Conservation (phyloP, 2,888 invertebrate species). For the Smittia aterrima region DNA sequence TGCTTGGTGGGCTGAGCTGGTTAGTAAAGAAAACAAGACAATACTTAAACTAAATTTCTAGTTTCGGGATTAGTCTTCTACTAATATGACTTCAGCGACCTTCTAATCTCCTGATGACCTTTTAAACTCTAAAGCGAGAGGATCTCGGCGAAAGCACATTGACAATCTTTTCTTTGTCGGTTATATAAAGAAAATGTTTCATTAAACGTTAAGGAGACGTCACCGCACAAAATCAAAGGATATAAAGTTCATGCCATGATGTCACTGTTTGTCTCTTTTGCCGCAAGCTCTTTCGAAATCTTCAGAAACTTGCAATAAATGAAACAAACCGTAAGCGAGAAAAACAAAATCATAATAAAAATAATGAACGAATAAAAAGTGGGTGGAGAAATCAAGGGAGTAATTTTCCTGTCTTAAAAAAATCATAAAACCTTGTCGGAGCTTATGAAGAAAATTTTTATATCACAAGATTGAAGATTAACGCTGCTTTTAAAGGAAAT, state of each 20-base stretch:
- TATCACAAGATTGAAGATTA: conserved; percentile 1
- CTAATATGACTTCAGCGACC: background rate
- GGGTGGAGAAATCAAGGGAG: conserved; percentile 40
- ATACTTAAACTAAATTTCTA: conserved; percentile 4
- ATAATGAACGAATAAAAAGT: conserved; percentile 26
- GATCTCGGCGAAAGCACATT: background rate
- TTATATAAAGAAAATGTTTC: background rate
- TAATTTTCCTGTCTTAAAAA: background rate
- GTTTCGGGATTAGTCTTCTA: conserved; percentile 1
- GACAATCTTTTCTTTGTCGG: background rate
- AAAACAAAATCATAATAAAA: background rate
- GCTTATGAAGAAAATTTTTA: background rate
- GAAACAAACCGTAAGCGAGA: background rate
- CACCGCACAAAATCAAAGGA: background rate
- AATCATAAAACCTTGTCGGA: background rate
- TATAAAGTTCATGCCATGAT: conserved; percentile 5
- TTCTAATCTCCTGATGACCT: background rate
- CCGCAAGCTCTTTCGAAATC: no score
- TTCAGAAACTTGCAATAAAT: background rate
- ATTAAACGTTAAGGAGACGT: background rate
- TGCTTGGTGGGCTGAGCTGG: conserved; percentile 1
- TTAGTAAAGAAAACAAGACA: conserved; percentile 1
- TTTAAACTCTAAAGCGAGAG: no score
- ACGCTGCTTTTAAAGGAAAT: background rate
- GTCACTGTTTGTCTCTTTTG: no score